Percentiles rank a stretch among this genome's conserved stretches.
phyloP scores from a whole-genome alignment of 1,140 invertebrate species.

The Plodia interpunctella region DNA sequence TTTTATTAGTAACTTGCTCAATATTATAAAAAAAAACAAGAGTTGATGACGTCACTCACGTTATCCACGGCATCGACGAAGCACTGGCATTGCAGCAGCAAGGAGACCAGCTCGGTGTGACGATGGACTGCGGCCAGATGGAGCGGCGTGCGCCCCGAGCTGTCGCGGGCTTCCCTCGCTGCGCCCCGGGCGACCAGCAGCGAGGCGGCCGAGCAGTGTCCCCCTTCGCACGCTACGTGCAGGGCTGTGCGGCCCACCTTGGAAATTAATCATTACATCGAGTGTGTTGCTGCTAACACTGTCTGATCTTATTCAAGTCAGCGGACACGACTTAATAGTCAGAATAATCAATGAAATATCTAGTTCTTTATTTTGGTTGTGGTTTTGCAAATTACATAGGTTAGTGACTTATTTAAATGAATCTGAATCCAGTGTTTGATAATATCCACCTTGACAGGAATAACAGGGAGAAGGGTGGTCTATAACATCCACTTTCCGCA shows the following conservation, averaged over 20 bases:
- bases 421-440: too few relatives aligned
- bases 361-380: too few relatives aligned
- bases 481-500: too few relatives aligned
- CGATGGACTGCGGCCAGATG: conserved; percentile 89
- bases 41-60: conserved; percentile 30
- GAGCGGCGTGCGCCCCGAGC: conserved; percentile 87
- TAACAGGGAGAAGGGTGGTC: too few relatives aligned
- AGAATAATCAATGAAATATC: too few relatives aligned
- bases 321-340: too few relatives aligned
- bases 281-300: too few relatives aligned
- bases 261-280: background rate
- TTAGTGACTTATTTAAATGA: too few relatives aligned
- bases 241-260: conserved; percentile 78
- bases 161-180: conserved; percentile 81
- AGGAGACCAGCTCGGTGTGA: conserved; percentile 84
- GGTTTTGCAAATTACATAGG: too few relatives aligned
- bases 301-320: too few relatives aligned
- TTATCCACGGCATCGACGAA: conserved; percentile 76
- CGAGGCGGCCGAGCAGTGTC: conserved; percentile 82
- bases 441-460: too few relatives aligned
- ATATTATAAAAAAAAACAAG: conserved; percentile 17
- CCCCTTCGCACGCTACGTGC: conserved; percentile 85
- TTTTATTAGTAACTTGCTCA: too few relatives aligned
- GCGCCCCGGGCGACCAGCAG: conserved; percentile 80
- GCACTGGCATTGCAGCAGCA: conserved; percentile 80